Percentiles rank a stretch among this genome's conserved stretches.
Conservation (phyloP, 1,140 invertebrate genomes). For the Formica exsecta region DNA sequence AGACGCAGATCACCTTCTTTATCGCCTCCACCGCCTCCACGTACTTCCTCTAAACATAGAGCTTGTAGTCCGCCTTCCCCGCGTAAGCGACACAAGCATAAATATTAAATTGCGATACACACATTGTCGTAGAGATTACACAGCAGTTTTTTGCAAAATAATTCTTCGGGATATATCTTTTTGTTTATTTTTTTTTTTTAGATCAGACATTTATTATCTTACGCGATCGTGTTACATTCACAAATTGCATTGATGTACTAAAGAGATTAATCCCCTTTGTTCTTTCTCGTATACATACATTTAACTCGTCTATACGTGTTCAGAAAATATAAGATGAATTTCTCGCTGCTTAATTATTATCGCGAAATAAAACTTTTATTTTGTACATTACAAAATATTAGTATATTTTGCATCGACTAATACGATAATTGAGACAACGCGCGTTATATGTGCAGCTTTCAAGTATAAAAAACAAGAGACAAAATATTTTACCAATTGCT, state of each 20-base stretch:
- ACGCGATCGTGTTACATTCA: not conserved
- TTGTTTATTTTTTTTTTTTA: conserved; percentile 11
- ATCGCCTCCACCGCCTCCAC: conserved; percentile 83
- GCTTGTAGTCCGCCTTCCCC: conserved; percentile 82
- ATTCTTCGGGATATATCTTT: not conserved
- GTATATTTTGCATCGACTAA: conserved; percentile 5
- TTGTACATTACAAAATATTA: conserved; percentile 42
- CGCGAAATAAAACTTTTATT: conserved; percentile 19
- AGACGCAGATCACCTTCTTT: conserved; percentile 82
- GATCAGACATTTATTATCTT: conserved; percentile 31
- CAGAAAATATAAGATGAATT: not conserved
- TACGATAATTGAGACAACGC: not conserved
- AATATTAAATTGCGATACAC: conserved; percentile 81
- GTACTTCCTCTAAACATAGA: conserved; percentile 82
- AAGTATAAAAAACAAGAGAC: not conserved
- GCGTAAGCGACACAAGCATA: conserved; percentile 87
- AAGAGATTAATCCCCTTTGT: not conserved
- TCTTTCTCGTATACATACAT: not conserved
- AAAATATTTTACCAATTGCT: conserved; percentile 7
- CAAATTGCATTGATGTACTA: not conserved
- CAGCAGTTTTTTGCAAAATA: conserved; percentile 7
- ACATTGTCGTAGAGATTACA: conserved; percentile 24
- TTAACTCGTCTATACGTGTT: not conserved
- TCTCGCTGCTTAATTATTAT: conserved; percentile 34
- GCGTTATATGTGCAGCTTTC: not conserved